Conservation (phyloP, 2,888 invertebrate genomes). For the Ornithoptera priamus region DNA sequence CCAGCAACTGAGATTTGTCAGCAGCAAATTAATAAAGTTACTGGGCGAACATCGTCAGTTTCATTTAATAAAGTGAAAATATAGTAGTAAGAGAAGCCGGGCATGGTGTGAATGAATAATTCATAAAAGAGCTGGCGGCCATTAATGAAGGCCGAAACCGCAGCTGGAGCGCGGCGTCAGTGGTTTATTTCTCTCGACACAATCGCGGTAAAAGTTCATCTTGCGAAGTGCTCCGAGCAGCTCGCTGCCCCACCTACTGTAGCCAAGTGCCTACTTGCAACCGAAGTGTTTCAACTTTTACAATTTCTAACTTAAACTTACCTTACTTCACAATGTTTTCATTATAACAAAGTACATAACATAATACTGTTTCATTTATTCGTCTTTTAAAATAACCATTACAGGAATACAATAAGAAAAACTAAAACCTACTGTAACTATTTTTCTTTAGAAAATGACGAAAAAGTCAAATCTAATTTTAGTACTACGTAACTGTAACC, state of each 20-base stretch:
- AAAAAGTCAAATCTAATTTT: no score
- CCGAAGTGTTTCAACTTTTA: conserved; percentile 5
- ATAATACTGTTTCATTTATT: no score
- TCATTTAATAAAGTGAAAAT: conserved; percentile 72
- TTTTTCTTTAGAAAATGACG: no score
- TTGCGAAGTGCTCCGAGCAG: conserved; percentile 37
- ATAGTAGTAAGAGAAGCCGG: conserved; percentile 60
- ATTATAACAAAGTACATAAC: not conserved
- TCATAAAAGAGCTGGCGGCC: conserved; percentile 68
- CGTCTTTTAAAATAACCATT: no score
- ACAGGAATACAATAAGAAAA: no score
- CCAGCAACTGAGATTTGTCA: no score
- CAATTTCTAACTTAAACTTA: not conserved
- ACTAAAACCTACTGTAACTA: no score
- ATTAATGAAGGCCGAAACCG: conserved; percentile 68
- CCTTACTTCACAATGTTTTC: not conserved
- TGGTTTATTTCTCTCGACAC: conserved; percentile 48
- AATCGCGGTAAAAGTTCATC: conserved; percentile 49
- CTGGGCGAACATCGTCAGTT: conserved; percentile 47
- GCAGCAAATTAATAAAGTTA: no score
- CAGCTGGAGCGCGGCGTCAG: conserved; percentile 47
- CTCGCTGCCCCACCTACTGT: conserved; percentile 16
- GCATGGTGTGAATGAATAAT: conserved; percentile 69
- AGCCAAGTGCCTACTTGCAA: conserved; percentile 6
- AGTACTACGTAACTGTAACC: no score